Conservation (phyloP, 2,888 invertebrate species). For the Noctua janthina region DNA sequence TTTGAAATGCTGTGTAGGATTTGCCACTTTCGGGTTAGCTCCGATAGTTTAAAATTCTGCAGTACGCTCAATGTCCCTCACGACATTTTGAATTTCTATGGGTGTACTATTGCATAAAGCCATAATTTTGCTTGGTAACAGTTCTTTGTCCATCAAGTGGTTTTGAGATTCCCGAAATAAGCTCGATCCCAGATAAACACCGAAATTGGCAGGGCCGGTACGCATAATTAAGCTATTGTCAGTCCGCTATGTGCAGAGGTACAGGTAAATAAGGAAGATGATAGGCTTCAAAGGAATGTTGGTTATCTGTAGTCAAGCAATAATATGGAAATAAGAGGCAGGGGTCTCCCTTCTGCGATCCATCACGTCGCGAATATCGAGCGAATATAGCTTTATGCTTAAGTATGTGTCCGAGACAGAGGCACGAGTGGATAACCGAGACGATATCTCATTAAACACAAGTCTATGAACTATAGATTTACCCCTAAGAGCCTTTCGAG, state of each 20-base stretch:
- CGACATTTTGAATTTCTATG: background rate
- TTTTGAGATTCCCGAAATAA: background rate
- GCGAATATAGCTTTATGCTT: constrained; percentile 10
- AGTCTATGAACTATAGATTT: constrained; percentile 11
- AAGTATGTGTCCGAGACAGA: background rate
- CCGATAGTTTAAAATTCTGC: background rate
- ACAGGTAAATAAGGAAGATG: background rate
- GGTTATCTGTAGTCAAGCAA: constrained; percentile 1
- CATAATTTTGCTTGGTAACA: no score
- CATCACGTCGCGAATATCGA: constrained; percentile 33
- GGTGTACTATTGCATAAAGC: background rate
- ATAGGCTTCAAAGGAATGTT: constrained; percentile 17
- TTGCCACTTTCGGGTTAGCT: background rate
- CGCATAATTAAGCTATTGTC: background rate
- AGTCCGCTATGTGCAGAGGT: background rate
- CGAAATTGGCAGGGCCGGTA: background rate
- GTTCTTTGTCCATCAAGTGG: background rate
- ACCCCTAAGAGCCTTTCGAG: background rate
- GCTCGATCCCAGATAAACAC: background rate
- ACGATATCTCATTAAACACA: constrained; percentile 5
- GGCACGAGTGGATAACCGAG: background rate
- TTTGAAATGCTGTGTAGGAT: background rate
- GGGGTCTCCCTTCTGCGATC: background rate
- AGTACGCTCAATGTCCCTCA: background rate
- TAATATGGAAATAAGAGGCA: constrained; percentile 43